These are phyloP conservation scores for Epistrophella euchroma DNA, from an alignment of 2,888 invertebrate species.

Conservation along the genomic window DNA sequence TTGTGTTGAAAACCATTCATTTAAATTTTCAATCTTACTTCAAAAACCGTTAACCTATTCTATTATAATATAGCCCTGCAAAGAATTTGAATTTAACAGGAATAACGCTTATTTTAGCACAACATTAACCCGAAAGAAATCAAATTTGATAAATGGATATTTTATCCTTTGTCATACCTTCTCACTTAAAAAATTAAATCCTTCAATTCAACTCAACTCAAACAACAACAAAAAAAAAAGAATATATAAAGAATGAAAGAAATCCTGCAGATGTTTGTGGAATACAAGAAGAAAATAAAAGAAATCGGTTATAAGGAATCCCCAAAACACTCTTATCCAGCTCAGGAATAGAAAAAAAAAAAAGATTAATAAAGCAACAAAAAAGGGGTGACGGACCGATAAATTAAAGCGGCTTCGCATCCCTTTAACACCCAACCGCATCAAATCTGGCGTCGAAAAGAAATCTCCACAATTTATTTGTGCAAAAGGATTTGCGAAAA, in stretches of 20 bases:
- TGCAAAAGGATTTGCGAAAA: conserved; percentile 72
- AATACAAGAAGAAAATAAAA: conserved; percentile 56
- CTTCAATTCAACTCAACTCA: not conserved
- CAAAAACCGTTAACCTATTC: not conserved
- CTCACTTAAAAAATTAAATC: conserved; percentile 29
- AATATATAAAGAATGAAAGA: conserved; percentile 40
- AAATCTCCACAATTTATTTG: conserved; percentile 75
- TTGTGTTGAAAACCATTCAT: conserved; percentile 2
- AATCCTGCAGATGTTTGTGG: conserved; percentile 46
- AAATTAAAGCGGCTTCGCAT: conserved; percentile 69
- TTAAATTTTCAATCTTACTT: conserved; percentile 3
- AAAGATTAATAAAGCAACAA: conserved; percentile 69
- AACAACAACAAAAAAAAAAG: not conserved
- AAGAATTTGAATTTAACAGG: conserved; percentile 9
- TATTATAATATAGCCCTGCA: not conserved
- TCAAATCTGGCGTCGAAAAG: conserved; percentile 75
- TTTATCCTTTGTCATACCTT: conserved; percentile 54
- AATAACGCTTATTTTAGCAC: conserved; percentile 20
- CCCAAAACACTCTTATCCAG: conserved; percentile 62
- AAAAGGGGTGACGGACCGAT: conserved; percentile 75
- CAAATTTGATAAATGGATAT: conserved; percentile 59
- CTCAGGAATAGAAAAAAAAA: conserved; percentile 48
- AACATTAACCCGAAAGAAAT: conserved; percentile 43
- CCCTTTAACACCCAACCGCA: conserved; percentile 71
- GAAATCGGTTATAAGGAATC: conserved; percentile 57